phyloP scores from a whole-genome alignment of 2,888 invertebrate genomes.

The Rhodophaea formosa region DNA sequence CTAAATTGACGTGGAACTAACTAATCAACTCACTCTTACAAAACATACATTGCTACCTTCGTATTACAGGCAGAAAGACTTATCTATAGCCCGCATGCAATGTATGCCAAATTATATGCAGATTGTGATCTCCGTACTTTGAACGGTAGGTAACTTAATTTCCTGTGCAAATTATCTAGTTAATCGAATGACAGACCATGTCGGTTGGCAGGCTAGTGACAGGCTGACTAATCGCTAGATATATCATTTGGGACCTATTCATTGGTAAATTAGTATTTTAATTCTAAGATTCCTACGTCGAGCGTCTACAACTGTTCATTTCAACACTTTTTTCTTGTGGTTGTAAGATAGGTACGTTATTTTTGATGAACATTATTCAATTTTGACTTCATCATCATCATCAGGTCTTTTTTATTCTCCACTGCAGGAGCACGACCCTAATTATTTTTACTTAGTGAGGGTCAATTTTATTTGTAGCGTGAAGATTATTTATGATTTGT shows the following conservation, averaged over 20 bases:
- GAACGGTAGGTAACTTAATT: slow-evolving; percentile 1
- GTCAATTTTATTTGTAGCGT: too few relatives aligned
- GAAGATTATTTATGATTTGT: too few relatives aligned
- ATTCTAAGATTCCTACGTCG: not conserved
- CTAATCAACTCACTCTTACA: not conserved
- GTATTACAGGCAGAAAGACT: not conserved
- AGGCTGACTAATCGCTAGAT: not conserved
- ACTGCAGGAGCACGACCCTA: too few relatives aligned
- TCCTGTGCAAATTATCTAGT: slow-evolving; percentile 5
- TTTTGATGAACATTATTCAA: too few relatives aligned
- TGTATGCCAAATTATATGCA: slow-evolving; percentile 2
- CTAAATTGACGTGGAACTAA: not conserved
- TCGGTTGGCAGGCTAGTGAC: slow-evolving; percentile 2
- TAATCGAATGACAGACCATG: slow-evolving; percentile 11
- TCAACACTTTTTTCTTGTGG: too few relatives aligned
- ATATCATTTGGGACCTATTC: not conserved
- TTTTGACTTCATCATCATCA: too few relatives aligned
- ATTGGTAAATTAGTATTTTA: not conserved
- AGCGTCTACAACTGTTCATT: too few relatives aligned
- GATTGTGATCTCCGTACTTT: not conserved
- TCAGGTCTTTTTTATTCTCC: too few relatives aligned
- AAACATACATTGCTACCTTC: not conserved
- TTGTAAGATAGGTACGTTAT: too few relatives aligned
- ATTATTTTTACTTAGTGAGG: too few relatives aligned
- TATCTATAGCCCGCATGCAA: not conserved